Evolutionary conservation across 2,888 invertebrate species (phyloP).

Genomic region (Pediacus dermestoides): DNA sequence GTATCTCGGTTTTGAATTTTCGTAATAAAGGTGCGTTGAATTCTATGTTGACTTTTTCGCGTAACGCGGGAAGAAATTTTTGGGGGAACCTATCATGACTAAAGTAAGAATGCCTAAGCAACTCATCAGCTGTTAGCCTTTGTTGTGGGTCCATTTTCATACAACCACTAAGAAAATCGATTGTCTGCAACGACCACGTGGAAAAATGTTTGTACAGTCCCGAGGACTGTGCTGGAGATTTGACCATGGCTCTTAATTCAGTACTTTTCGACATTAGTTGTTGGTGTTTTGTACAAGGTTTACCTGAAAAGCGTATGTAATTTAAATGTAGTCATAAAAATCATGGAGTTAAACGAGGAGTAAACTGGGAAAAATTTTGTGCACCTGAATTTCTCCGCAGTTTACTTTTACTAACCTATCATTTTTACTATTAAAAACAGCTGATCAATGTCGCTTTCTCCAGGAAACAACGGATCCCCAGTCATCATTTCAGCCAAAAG

Average conservation of each 20-base stretch:
- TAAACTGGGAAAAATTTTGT: not conserved
- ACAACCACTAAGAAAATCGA: conserved; percentile 52
- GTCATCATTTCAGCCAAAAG: conserved; percentile 82
- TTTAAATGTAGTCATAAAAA: no score
- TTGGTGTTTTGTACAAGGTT: conserved; percentile 51
- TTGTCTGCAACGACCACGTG: conserved; percentile 46
- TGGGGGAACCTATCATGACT: conserved; percentile 64
- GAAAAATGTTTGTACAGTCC: conserved; percentile 47
- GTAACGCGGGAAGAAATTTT: conserved; percentile 62
- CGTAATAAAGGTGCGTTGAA: conserved; percentile 55
- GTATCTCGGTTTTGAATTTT: conserved; percentile 45
- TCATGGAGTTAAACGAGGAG: no score
- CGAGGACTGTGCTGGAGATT: conserved; percentile 30
- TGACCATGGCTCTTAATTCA: conserved; percentile 48
- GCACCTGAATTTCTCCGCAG: not conserved
- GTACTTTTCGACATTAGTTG: conserved; percentile 50
- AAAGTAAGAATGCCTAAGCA: conserved; percentile 67
- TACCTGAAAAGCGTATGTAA: conserved; percentile 46
- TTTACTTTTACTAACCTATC: conserved; percentile 58
- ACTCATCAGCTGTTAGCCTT: conserved; percentile 59
- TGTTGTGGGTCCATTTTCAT: conserved; percentile 63
- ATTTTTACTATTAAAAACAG: conserved; percentile 76
- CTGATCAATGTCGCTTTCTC: conserved; percentile 87
- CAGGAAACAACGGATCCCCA: conserved; percentile 82
- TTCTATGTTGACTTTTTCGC: conserved; percentile 62